Evolutionary conservation across 2,797 vertebrate species (phyloP), one percentile per base, ranked within the genome.

Genomic region (Sebastes hopkinsi): DNA sequence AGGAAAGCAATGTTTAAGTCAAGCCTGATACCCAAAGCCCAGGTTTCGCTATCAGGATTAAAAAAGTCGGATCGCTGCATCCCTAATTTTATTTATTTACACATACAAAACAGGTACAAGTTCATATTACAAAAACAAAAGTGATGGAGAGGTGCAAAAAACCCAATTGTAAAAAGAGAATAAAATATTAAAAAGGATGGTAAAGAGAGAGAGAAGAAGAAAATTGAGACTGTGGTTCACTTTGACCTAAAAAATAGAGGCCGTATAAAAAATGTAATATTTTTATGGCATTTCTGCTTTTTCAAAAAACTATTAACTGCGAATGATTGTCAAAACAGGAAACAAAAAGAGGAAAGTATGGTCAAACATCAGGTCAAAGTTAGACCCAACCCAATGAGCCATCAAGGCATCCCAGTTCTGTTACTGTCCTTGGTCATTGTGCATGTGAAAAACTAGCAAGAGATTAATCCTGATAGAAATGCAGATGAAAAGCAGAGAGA

Each of bases 401-500:
- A 68, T 52, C 7, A 36, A 27, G 11, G 13, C 60, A 42, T 22
- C 14, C 20, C 6, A 22, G 46, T 14, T 67, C 18, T 52, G 16
- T 25, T 23, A 9, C 71, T 54, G 30, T 11, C 38, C 54, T 34
- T 16, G 14, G 6, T 71, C 56, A 36, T 5, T 56, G 54, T 2
- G 22, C 38, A 20, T 68, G 29, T 52, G 32, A 46, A 67, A 38
- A 72, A 67, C 36, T 38, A 72, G 23, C 1, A 8, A 32, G 50
- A 69, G 23, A 46, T 72, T n/a, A 22, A 62, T 27, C 23, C 42
- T 62, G 58, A 66, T 27, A 77, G 56, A 59, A 72, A 77, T n/a
- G 7, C n/a, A 79, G 36, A 71, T 30, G 32, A 68, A 77, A 77
- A 59, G 56, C 30, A 50, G 36, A 74, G 12, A 75, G 8, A 60